A percentile compares a stretch with the other conserved stretches of the same genome.
Evolutionary conservation across 2,113 vertebrate genomes (phyloP).

Genomic region (Motacilla alba): DNA sequence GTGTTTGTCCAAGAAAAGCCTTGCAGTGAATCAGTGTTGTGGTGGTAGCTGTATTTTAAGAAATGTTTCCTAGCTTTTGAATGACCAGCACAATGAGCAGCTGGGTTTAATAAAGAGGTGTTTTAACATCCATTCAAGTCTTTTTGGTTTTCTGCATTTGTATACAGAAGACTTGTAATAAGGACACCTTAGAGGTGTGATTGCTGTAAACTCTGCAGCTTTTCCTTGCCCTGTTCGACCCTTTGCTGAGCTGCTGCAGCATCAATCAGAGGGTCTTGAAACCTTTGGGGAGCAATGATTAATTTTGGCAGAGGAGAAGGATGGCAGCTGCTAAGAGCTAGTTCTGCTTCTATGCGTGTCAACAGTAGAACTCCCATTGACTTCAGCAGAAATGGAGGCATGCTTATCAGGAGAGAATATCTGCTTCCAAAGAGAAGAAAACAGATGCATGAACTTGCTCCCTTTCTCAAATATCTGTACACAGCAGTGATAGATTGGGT

Average conservation of each 20-base stretch:
- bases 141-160: background rate
- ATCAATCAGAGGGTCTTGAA: background rate
- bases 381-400: background rate
- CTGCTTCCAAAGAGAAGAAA: background rate
- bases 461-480: background rate
- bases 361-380: background rate
- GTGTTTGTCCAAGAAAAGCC: slow-evolving; percentile 40
- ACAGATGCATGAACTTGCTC: background rate
- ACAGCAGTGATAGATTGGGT: background rate
- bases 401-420: background rate
- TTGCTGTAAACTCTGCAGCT: background rate
- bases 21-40: slow-evolving; percentile 15
- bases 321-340: background rate
- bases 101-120: background rate
- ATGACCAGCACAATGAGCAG: background rate
- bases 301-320: background rate
- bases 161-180: background rate
- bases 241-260: background rate
- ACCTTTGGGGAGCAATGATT: background rate
- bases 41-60: background rate
- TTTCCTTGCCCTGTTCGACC: background rate
- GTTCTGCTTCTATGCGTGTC: background rate
- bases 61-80: background rate
- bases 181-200: background rate
- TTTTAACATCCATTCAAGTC: background rate